phyloP scores from a whole-genome alignment of 2,113 vertebrate genomes.

The Tautogolabrus adspersus region DNA sequence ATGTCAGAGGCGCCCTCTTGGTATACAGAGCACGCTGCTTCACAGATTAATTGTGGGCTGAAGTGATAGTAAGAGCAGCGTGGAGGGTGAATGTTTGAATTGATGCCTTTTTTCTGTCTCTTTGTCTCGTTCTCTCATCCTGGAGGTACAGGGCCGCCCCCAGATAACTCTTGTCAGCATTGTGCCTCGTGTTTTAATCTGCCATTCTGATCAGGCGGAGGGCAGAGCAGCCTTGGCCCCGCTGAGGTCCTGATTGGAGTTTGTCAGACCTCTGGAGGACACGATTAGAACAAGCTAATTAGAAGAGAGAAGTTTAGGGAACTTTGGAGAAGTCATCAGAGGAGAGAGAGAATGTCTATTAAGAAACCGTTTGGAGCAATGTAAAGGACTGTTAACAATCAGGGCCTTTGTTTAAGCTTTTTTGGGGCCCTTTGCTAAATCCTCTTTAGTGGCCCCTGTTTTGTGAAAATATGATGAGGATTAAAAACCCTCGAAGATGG shows the following conservation, averaged over 20 bases:
- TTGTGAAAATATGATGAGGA: background rate
- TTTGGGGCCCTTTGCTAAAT: background rate
- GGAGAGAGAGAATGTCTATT: slow-evolving; percentile 8
- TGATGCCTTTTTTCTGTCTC: slow-evolving; percentile 10
- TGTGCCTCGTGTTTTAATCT: slow-evolving; percentile 45
- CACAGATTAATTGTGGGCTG: background rate
- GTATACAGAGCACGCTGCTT: background rate
- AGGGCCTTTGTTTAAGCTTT: background rate
- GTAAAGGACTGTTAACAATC: background rate
- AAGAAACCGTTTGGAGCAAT: background rate
- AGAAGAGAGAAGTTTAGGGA: slow-evolving; percentile 57
- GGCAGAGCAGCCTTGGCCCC: slow-evolving; percentile 45
- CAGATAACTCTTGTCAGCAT: slow-evolving; percentile 47
- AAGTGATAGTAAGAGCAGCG: background rate
- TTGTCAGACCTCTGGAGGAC: slow-evolving; percentile 73
- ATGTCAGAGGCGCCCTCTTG: background rate
- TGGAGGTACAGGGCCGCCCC: background rate
- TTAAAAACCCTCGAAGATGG: too few relatives aligned
- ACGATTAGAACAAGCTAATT: slow-evolving; percentile 82
- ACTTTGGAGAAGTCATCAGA: slow-evolving; percentile 68
- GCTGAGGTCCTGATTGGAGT: slow-evolving; percentile 72
- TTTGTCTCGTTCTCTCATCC: slow-evolving; percentile 19
- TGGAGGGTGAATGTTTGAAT: background rate
- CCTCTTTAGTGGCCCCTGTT: background rate
- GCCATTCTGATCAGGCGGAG: slow-evolving; percentile 55